Percentiles rank a stretch among this genome's conserved stretches.
These are phyloP conservation scores for Setophaga petechia DNA, from an alignment of 2,113 vertebrate genomes.

Conservation along the genomic window DNA sequence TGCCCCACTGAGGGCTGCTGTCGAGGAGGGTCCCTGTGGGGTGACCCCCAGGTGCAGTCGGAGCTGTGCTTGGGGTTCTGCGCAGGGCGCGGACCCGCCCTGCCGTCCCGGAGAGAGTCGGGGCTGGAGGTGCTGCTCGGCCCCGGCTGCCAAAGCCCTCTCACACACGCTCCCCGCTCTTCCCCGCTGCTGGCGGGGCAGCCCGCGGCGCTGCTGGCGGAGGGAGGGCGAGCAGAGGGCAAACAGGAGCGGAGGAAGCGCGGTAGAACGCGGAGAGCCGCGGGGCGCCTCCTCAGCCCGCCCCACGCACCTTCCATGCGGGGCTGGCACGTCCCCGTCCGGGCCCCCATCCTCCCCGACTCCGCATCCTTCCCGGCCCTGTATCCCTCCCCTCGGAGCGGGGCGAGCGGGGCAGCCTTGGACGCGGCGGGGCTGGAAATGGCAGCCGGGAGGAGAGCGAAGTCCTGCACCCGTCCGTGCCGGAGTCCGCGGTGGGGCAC, in stretches of 20 bases:
- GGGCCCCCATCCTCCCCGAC: not conserved
- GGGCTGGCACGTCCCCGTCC: not conserved
- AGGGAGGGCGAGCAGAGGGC: not conserved
- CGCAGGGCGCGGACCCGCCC: too few relatives aligned
- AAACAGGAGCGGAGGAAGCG: rapidly evolving
- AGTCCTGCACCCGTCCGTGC: not conserved
- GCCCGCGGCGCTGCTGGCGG: not conserved
- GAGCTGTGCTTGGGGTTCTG: too few relatives aligned
- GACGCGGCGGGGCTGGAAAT: not conserved
- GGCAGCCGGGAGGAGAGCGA: not conserved
- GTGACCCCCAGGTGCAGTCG: not conserved
- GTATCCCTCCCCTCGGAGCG: too few relatives aligned
- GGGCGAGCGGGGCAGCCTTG: not conserved
- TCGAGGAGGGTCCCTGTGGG: not conserved
- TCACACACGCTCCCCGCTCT: not conserved
- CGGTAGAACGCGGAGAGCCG: not conserved
- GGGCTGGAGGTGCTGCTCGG: not conserved
- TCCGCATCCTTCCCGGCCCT: not conserved
- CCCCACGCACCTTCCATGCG: not conserved
- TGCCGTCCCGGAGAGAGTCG: too few relatives aligned
- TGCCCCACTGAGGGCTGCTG: not conserved
- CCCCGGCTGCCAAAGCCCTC: not conserved
- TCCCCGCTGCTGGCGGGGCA: not conserved
- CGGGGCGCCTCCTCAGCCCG: not conserved
- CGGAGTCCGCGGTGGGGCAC: too few relatives aligned